Conservation (phyloP, 2,113 vertebrate genomes). For the Chascanopsetta lugubris region DNA sequence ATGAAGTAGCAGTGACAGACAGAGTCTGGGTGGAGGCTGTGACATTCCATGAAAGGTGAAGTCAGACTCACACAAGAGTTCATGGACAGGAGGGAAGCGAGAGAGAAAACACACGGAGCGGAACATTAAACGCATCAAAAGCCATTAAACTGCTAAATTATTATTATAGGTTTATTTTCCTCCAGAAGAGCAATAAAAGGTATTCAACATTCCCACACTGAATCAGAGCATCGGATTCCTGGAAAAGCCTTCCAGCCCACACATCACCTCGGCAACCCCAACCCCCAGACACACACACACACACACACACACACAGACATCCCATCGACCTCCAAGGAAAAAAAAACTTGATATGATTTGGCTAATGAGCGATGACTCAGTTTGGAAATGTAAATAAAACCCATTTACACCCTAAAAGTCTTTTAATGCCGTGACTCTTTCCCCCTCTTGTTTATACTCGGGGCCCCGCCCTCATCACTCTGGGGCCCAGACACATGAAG, state of each 20-base stretch:
- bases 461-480: slow-evolving; percentile 3
- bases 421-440: slow-evolving; percentile 28
- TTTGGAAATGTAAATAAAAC: slow-evolving; percentile 48
- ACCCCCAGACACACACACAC: no score
- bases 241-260: slow-evolving; percentile 52
- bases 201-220: slow-evolving; percentile 48
- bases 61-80: slow-evolving; percentile 47
- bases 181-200: slow-evolving; percentile 58
- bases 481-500: slow-evolving; percentile 1
- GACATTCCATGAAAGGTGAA: slow-evolving; percentile 52
- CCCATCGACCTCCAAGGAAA: slow-evolving; percentile 44
- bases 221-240: slow-evolving; percentile 51
- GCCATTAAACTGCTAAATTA: slow-evolving; percentile 43
- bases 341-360: slow-evolving; percentile 48
- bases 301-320: no score
- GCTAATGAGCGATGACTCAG: slow-evolving; percentile 58
- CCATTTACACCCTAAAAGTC: slow-evolving; percentile 33
- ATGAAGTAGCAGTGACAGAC: slow-evolving; percentile 10
- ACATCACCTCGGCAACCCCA: slow-evolving; percentile 32
- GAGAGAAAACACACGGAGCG: slow-evolving; percentile 20
- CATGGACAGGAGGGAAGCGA: slow-evolving; percentile 16
- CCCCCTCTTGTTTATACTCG: not conserved
- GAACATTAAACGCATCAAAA: slow-evolving; percentile 50
- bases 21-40: slow-evolving; percentile 36
- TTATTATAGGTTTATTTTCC: slow-evolving; percentile 64